Evolutionary conservation across 2,797 vertebrate genomes (phyloP), one percentile per base, ranked within the genome.

Genomic region (Channallabes apus): DNA sequence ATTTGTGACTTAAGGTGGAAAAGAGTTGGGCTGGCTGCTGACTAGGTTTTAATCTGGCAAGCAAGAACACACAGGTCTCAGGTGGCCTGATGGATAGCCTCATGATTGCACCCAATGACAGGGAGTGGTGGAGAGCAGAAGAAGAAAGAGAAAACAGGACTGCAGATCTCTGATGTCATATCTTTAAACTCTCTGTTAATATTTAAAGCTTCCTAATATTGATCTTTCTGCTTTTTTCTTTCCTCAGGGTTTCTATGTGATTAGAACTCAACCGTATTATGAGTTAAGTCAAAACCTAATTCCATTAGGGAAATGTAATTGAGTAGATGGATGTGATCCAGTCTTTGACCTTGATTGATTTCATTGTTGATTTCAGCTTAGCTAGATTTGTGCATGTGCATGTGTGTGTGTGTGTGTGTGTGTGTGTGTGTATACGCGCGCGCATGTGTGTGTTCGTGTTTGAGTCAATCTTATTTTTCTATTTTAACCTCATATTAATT

Each of bases 31-130:
- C 24, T 69, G 85, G 86, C 86, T 88, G 90, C 81, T 85, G 41
- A 83, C 46, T 59, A 41, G 71, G 80, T 17, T 82, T 92, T 94
- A 94, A 94, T 94, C 93, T 92, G 88, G 61, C 72, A 84, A 89
- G 88, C 92, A 91, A 93, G 92, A 89, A 91, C 89, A 88, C 91
- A 93, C 92, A 93, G 86, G 93, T 94, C 88, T 93, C 93, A 94
- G 92, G 92, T 94, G 93, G 91, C 88, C 84, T 62, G 91, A 89
- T 90, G 89, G 87, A 84, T 56, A 91, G 88, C 91, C 86, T 90
- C 92, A 91, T 94, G 93, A 94, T 94, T 92, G 89, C 86, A 76
- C 89, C 90, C 90, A 89, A 88, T 92, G 92, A 93, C 91, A 91
- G 90, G 75, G 90, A 92, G 29, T 18, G 22, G 20, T 59, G 20